Conservation (phyloP, 92 coral and sea anemone species). For the Porites divaricata region DNA sequence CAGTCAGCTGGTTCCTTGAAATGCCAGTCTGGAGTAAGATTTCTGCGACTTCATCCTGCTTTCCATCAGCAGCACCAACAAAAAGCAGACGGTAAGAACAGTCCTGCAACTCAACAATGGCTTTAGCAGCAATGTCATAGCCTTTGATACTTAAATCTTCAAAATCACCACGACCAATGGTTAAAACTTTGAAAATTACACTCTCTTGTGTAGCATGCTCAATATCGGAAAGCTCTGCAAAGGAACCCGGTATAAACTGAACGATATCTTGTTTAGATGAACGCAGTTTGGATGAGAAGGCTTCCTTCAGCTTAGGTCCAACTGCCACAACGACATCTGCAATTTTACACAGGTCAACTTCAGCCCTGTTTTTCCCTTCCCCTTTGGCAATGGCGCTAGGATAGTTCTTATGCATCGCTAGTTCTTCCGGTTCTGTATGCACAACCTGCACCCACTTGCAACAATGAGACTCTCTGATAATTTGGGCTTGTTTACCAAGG, state of each 20-base stretch:
- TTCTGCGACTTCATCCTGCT: background rate
- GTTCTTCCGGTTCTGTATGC: background rate
- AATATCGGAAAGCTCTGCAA: background rate
- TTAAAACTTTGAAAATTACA: background rate
- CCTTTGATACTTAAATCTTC: background rate
- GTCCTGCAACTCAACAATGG: background rate
- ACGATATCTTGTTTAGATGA: background rate
- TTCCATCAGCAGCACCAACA: background rate
- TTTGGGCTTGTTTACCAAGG: background rate
- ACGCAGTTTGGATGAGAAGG: background rate
- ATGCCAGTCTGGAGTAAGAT: background rate
- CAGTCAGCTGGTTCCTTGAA: background rate
- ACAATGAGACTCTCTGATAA: background rate
- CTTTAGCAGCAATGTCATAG: background rate
- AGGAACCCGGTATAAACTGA: background rate
- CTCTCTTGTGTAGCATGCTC: background rate
- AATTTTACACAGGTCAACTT: background rate
- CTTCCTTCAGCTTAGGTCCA: background rate
- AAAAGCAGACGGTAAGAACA: background rate
- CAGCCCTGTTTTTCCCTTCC: background rate
- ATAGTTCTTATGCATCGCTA: background rate
- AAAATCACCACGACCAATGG: background rate
- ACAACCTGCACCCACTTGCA: background rate
- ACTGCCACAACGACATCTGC: background rate
- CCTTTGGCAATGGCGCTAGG: background rate